Evolutionary conservation across 2,113 vertebrate species (phyloP).

Genomic region (Takifugu flavidus): DNA sequence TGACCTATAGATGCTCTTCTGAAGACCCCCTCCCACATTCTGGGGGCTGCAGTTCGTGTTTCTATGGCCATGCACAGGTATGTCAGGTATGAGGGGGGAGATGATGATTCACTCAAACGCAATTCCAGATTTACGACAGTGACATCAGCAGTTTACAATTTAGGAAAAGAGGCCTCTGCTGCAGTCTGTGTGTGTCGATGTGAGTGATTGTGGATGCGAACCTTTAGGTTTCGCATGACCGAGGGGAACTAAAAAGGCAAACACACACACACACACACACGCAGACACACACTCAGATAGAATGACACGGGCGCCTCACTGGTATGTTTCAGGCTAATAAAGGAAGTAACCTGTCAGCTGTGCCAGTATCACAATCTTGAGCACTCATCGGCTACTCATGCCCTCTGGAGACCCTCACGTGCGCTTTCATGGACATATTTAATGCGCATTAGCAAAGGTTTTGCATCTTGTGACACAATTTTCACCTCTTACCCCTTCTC

Average conservation of each 20-base stretch:
- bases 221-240: too few relatives aligned
- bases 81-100: neutral
- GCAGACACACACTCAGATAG: constrained; percentile 11
- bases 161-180: too few relatives aligned
- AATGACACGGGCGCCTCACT: constrained; percentile 13
- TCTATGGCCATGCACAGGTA: neutral
- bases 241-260: too few relatives aligned
- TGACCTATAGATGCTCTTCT: too few relatives aligned
- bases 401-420: neutral
- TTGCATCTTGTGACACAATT: constrained; percentile 23
- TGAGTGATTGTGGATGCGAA: too few relatives aligned
- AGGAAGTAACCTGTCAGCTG: constrained; percentile 28
- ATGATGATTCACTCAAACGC: constrained; percentile 2
- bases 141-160: neutral
- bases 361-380: constrained; percentile 23
- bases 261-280: constrained; percentile 17
- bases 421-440: neutral
- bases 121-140: constrained; percentile 11
- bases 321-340: constrained; percentile 31
- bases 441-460: constrained; percentile 4
- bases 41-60: too few relatives aligned
- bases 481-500: constrained; percentile 1
- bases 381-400: neutral
- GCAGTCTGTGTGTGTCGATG: constrained; percentile 9
- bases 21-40: too few relatives aligned